Conservation (phyloP, 1,140 invertebrate genomes). For the Lerema accius region DNA sequence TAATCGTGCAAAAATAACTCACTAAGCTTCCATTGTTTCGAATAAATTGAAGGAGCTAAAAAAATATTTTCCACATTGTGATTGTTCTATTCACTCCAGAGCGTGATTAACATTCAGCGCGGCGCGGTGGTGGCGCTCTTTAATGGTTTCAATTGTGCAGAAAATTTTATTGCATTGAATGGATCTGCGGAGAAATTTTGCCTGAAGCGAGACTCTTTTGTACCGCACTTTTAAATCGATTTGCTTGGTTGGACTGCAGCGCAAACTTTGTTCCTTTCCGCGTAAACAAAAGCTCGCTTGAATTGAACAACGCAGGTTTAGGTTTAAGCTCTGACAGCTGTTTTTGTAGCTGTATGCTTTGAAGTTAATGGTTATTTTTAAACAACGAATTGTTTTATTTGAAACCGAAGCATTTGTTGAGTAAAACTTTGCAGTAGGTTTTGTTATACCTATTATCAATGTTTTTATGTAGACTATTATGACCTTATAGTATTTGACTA, state of each 20-base stretch:
- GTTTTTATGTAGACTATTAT: no score
- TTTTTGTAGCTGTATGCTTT: slow-evolving; percentile 2
- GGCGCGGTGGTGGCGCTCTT: slow-evolving; percentile 56
- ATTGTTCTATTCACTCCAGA: slow-evolving; percentile 72
- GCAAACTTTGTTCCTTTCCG: slow-evolving; percentile 19
- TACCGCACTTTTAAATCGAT: slow-evolving; percentile 32
- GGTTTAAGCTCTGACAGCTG: slow-evolving; percentile 12
- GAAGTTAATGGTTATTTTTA: background rate
- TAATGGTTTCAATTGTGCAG: slow-evolving; percentile 78
- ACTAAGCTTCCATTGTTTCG: slow-evolving; percentile 5
- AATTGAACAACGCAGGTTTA: slow-evolving; percentile 28
- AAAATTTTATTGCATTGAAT: slow-evolving; percentile 78
- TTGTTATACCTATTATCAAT: no score
- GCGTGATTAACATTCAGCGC: slow-evolving; percentile 71
- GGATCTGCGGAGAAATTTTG: slow-evolving; percentile 59
- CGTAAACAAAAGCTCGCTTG: slow-evolving; percentile 26
- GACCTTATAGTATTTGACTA: no score
- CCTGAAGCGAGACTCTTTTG: slow-evolving; percentile 46
- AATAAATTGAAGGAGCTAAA: slow-evolving; percentile 28
- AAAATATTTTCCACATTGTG: slow-evolving; percentile 54
- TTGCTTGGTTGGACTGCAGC: slow-evolving; percentile 20
- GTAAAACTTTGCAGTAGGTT: no score
- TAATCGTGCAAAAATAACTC: background rate
- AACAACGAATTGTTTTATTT: background rate
- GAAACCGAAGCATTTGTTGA: no score